Evolutionary conservation across 2,888 invertebrate genomes (phyloP), one percentile per base, ranked within the genome.

Genomic region (Linyphia triangularis): DNA sequence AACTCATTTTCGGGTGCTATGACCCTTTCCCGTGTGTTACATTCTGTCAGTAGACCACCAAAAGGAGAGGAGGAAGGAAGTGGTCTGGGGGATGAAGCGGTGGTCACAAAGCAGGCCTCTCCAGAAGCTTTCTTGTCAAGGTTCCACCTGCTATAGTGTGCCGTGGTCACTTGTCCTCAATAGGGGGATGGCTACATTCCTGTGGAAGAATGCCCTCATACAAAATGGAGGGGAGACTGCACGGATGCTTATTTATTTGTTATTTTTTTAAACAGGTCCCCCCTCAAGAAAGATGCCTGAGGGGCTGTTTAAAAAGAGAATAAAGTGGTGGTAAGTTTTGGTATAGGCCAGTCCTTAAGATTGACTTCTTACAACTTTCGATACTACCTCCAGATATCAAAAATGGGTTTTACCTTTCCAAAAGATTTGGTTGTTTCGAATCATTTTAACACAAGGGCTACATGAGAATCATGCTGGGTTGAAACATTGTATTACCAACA

Each of bases 61-160:
- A 16, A 51, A 0, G 51, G 16, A 51, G 51, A 51, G n/a, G 51
- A n/a, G 28, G 10, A 5, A 51, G 51, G 26, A 28, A 72, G 22
- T 72, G 16, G 24, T 37, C 2, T 19, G 3, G 16, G 33, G 19
- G 77, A 40, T 61, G 26, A n/a, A 26, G 63, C 43, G 51, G 67
- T 43, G 16, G 2, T 30, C 19, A 67, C 43, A 67, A 51, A 79
- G 79, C 26, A 67, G 43, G 63, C 24, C 16, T 67, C 43, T 77
- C 40, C 63, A 65, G 33, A 40, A n/a, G 24, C 28, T 10, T 51
- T 63, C 43, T 63, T 26, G n/a, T 16, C 7, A 51, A 30, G 24
- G 30, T 65, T 67, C 67, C 51, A 67, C 79, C 67, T 67, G 67
- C 79, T 79, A 43, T 26, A 28, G 67, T 77, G 37, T 77, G 43